Percentiles rank a stretch among this genome's conserved stretches.
These are phyloP conservation scores for Yasuhikotakia modesta DNA, from an alignment of 2,797 vertebrate genomes.

Conservation along the genomic window DNA sequence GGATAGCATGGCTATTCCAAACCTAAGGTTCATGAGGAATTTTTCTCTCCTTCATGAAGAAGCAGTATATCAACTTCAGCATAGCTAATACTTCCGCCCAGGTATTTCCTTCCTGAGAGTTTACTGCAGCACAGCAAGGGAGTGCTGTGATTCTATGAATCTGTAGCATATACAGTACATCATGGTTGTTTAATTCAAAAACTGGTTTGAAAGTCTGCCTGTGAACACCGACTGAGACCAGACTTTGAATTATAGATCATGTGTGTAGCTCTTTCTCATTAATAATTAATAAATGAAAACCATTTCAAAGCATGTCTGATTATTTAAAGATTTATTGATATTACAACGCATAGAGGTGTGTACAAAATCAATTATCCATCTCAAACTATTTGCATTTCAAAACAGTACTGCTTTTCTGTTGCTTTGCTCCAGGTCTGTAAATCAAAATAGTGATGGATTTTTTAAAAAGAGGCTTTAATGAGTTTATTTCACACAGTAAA, in stretches of 20 bases:
- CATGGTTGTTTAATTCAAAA: conserved; percentile 22
- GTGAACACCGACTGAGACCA: conserved; percentile 16
- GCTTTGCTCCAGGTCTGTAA: not conserved
- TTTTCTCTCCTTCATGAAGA: not conserved
- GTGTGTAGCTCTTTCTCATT: conserved; percentile 36
- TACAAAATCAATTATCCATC: conserved; percentile 47
- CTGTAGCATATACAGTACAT: not conserved
- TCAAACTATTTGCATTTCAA: conserved; percentile 34
- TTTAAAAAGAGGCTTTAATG: conserved; percentile 1
- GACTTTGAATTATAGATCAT: conserved; percentile 25
- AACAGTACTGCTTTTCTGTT: not conserved
- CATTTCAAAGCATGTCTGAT: conserved; percentile 36
- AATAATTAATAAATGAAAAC: conserved; percentile 39
- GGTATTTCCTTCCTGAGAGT: conserved; percentile 19
- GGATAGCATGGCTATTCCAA: conserved; percentile 31
- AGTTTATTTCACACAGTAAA: conserved; percentile 52
- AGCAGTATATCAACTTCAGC: conserved; percentile 36
- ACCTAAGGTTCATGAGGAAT: not conserved
- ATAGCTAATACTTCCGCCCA: conserved; percentile 14
- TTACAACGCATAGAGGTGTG: conserved; percentile 39
- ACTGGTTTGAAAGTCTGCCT: conserved; percentile 15
- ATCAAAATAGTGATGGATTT: conserved; percentile 32
- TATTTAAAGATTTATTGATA: conserved; percentile 53
- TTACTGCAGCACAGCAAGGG: no score
- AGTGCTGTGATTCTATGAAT: not conserved